A percentile compares a stretch with the other conserved stretches of the same genome.
Evolutionary conservation across 2,888 invertebrate species (phyloP).

Genomic region (Achlya flavicornis): DNA sequence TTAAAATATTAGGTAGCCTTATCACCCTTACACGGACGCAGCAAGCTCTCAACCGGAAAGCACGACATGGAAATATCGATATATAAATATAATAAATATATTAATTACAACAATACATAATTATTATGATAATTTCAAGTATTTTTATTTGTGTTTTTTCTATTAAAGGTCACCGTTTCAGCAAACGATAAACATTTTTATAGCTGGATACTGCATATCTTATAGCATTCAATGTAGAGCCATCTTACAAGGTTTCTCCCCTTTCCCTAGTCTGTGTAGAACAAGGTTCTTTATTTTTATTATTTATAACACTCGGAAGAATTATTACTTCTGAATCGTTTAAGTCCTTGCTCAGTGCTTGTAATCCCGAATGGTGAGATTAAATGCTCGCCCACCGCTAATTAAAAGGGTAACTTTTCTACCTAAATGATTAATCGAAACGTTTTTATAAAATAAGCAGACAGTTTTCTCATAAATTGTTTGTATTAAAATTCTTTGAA

Average conservation of each 20-base stretch:
- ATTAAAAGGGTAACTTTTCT: constrained; percentile 80
- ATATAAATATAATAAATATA: too few species aligned
- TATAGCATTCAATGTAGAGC: constrained; percentile 38
- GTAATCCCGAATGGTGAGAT: constrained; percentile 75
- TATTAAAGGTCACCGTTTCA: too few species aligned
- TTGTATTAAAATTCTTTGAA: not conserved
- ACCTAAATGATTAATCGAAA: constrained; percentile 70
- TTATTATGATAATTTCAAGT: too few species aligned
- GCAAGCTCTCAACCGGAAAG: too few species aligned
- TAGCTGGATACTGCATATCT: constrained; percentile 14
- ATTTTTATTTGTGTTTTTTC: too few species aligned
- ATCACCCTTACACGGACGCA: too few species aligned
- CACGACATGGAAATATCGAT: too few species aligned
- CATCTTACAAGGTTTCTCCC: constrained; percentile 42
- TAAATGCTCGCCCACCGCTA: constrained; percentile 74
- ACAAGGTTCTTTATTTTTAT: constrained; percentile 68
- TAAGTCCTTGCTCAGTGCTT: constrained; percentile 80
- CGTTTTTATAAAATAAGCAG: constrained; percentile 26
- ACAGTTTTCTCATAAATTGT: constrained; percentile 1
- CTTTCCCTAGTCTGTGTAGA: constrained; percentile 48
- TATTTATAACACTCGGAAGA: constrained; percentile 80
- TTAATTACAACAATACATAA: too few species aligned
- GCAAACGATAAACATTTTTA: not conserved
- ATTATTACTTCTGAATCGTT: constrained; percentile 83
- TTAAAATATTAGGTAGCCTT: too few species aligned